Conservation (phyloP, 2,797 vertebrate genomes). For the Malurus splendens region DNA sequence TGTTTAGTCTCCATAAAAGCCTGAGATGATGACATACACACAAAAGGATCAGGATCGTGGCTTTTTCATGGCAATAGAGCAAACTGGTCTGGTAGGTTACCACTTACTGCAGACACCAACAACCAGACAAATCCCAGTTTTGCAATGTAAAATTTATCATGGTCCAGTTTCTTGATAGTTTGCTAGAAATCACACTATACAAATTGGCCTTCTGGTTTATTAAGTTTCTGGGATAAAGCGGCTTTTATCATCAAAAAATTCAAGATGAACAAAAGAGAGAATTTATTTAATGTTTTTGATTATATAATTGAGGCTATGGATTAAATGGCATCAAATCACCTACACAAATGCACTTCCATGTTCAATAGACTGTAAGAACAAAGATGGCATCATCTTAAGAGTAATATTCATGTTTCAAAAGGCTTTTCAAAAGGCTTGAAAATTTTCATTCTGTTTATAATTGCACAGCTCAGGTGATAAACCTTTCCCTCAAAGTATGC, state of each 20-base stretch:
- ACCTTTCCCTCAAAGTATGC: background rate
- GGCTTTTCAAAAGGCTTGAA: background rate
- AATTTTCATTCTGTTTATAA: background rate
- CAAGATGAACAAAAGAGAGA: background rate
- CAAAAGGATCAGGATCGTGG: background rate
- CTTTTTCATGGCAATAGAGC: background rate
- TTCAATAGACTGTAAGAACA: background rate
- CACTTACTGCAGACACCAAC: background rate
- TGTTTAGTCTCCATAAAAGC: background rate
- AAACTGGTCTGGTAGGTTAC: background rate
- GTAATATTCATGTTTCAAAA: background rate
- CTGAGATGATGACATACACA: background rate
- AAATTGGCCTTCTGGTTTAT: background rate
- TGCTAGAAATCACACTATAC: background rate
- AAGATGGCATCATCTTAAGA: background rate
- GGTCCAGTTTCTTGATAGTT: background rate
- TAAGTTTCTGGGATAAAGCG: background rate
- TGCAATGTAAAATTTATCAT: background rate
- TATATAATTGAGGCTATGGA: background rate
- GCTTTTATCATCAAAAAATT: background rate
- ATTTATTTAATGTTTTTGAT: background rate
- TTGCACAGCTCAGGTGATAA: accelerated
- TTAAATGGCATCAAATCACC: background rate
- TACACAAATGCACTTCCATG: background rate
- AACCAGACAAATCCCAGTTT: background rate